Percentiles rank a stretch among this genome's conserved stretches.
phyloP scores from a whole-genome alignment of 2,113 vertebrate genomes.

The Erythrocercus mccallii region DNA sequence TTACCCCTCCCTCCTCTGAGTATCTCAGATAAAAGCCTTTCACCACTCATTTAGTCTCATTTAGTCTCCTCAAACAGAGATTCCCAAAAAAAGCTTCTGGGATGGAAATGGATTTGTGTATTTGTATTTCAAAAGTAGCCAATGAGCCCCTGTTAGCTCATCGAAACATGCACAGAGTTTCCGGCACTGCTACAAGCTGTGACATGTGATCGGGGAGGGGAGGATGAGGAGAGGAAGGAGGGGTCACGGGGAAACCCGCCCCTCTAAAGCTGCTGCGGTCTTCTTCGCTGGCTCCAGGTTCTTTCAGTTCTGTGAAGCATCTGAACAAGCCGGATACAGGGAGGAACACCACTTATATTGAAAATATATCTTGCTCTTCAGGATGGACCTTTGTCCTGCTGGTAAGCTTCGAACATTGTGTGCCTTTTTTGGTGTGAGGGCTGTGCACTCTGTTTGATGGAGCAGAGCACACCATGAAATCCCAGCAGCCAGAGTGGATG shows the following conservation, averaged over 20 bases:
- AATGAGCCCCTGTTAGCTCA: not conserved
- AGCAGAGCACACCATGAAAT: not conserved
- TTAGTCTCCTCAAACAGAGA: not conserved
- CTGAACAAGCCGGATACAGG: not conserved
- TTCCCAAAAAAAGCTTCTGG: not conserved
- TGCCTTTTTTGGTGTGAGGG: not conserved
- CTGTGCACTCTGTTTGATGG: accelerated
- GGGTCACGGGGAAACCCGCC: slow-evolving; percentile 8
- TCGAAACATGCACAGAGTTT: not conserved
- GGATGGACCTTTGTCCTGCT: slow-evolving; percentile 43
- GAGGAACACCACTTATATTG: not conserved
- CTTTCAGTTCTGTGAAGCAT: slow-evolving; percentile 17
- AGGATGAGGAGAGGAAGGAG: not conserved
- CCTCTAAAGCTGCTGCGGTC: accelerated
- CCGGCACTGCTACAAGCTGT: not conserved
- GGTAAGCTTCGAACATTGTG: slow-evolving; percentile 1
- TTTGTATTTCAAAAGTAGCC: not conserved
- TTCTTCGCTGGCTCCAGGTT: not conserved
- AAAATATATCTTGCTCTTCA: not conserved
- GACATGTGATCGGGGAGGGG: not conserved
- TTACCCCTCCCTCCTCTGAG: accelerated
- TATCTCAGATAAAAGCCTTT: not conserved
- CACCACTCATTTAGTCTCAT: not conserved
- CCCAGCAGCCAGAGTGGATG: not conserved
- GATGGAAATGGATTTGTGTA: not conserved